Evolutionary conservation across 2,113 vertebrate species (phyloP).

Genomic region (Tauraco erythrolophus): DNA sequence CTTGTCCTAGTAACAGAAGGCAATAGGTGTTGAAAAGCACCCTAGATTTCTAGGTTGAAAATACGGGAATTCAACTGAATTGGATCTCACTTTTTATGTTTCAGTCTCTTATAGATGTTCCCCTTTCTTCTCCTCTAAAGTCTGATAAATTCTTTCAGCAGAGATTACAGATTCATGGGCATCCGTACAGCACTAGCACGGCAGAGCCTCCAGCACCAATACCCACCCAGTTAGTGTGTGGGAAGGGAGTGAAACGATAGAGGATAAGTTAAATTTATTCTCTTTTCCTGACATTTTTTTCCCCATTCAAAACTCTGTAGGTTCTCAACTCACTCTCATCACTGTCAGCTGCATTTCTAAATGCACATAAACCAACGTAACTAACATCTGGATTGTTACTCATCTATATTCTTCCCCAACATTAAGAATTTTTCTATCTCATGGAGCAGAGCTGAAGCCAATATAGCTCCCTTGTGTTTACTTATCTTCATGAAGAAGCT

Average conservation of each 20-base stretch:
- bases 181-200: not conserved
- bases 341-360: not conserved
- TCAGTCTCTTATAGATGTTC: not conserved
- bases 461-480: constrained; percentile 33
- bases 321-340: not conserved
- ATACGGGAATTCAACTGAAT: not conserved
- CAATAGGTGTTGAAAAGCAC: not conserved
- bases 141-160: not conserved
- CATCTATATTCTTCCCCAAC: not conserved
- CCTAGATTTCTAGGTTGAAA: not conserved
- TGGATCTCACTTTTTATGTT: not conserved
- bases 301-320: not conserved
- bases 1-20: not conserved
- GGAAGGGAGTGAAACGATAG: not conserved
- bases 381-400: not conserved
- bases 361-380: not conserved
- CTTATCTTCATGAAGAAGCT: constrained; percentile 39
- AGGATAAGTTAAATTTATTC: not conserved
- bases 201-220: not conserved
- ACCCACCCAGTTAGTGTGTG: not conserved
- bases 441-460: not conserved
- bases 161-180: not conserved
- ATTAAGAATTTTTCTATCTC: not conserved
- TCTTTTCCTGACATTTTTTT: not conserved
- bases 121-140: not conserved